Conservation (phyloP, 2,797 vertebrate genomes). For the Xerus rutilus region DNA sequence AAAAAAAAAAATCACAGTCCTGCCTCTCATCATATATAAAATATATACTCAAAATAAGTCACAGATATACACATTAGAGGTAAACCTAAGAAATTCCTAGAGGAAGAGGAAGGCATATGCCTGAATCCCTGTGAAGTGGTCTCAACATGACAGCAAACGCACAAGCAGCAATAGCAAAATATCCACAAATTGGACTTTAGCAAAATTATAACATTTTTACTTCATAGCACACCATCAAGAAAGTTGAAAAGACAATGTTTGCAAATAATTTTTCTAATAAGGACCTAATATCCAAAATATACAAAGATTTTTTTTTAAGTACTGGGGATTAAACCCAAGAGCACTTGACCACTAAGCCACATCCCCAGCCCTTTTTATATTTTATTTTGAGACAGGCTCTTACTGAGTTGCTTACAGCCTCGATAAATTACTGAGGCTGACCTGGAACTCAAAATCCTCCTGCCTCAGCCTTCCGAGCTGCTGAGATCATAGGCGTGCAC, state of each 20-base stretch:
- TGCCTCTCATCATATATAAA: neutral
- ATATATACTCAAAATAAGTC: neutral
- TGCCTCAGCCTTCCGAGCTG: no score
- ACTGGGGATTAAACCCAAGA: no score
- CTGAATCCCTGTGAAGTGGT: neutral
- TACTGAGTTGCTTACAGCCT: no score
- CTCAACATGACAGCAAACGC: neutral
- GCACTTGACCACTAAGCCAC: no score
- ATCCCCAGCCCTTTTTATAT: no score
- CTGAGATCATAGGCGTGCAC: no score
- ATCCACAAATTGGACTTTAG: neutral
- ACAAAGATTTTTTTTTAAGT: neutral
- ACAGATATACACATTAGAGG: neutral
- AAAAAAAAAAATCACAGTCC: neutral
- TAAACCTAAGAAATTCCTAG: neutral
- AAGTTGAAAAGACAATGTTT: slow-evolving; percentile 16
- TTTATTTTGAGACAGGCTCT: no score
- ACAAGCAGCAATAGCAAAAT: neutral
- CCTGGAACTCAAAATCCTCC: no score
- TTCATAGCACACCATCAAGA: neutral
- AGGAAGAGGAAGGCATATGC: neutral
- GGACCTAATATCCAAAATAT: neutral
- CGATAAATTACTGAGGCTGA: no score
- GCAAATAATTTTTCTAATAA: neutral
- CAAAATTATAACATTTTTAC: neutral